Evolutionary conservation across 2,797 vertebrate genomes (phyloP).

Genomic region (Microtus agrestis): DNA sequence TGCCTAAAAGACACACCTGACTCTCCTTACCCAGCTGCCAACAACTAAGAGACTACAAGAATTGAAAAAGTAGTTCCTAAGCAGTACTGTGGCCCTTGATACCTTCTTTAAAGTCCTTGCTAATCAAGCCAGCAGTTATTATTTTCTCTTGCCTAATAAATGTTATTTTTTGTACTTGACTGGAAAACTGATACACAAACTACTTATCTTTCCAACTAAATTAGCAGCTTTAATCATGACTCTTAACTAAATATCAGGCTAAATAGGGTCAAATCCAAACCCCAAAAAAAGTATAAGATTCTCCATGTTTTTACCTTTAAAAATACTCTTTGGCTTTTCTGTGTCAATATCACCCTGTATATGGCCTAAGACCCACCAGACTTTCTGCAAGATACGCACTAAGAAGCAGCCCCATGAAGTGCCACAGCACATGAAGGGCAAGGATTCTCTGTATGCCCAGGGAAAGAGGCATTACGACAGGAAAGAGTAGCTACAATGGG

Average conservation of each 20-base stretch:
- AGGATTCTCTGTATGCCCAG: neutral
- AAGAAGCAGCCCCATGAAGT: neutral
- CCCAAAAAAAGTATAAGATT: neutral
- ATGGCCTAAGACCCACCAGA: neutral
- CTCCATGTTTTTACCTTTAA: neutral
- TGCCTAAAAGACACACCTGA: neutral
- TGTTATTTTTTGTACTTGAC: neutral
- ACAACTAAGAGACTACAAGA: neutral
- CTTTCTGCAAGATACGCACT: neutral
- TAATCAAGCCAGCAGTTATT: neutral
- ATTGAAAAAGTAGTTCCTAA: neutral
- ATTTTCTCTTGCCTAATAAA: neutral
- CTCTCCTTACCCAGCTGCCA: neutral
- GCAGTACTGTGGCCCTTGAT: neutral
- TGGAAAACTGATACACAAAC: slow-evolving; percentile 7
- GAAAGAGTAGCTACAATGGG: neutral
- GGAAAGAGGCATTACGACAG: neutral
- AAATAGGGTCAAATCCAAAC: slow-evolving; percentile 36
- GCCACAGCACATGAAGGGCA: too few species aligned
- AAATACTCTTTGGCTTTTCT: neutral
- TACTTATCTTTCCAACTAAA: neutral
- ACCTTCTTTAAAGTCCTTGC: neutral
- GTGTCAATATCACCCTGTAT: neutral
- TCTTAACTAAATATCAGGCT: slow-evolving; percentile 30
- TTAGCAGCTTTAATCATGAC: neutral